Base-by-base conservation (phyloP, 2,888 invertebrate species). In the Steromphala cineraria region DNA sequence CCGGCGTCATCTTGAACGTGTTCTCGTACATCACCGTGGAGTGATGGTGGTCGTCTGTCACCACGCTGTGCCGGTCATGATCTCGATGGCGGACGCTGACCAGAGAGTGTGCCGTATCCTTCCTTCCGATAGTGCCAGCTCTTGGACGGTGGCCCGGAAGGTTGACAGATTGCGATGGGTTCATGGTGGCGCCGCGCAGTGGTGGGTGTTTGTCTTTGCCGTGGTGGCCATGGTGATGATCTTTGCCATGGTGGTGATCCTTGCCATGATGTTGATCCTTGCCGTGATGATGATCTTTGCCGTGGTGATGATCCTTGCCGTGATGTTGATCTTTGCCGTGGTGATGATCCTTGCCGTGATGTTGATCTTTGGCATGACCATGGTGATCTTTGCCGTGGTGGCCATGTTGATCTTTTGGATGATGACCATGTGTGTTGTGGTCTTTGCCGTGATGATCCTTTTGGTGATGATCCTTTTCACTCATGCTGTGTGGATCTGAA, bases 1-100 rank as follows among this genome's bases (percentile, higher is more conserved):
- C 90, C 2, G 91, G 91, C 8, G 80, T 80, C 79, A 90, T 84
- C 83, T 89, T 90, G 83, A 88, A 91, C 0, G 91, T 91, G 80
- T 91, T 91, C 74, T 91, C 91, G 67, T 86, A 89, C 75, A 86
- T 82, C 28, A 89, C 83, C 10, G 85, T 80, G 7, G 81, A 31
- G 17, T 82, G 76, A 7, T 85, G 85, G 1, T 84, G 81, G 3
- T 82, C 75, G 2, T 84, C 80, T 13, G 88, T 89, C 7, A 85
- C 87, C 1, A 84, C 84, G 80, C 90, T 90, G 19, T 86, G 81
- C 17, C 84, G 82, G 67, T 89, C 89, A 24, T 85, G 86, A 17
- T 89, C 87, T 40, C 87, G 86, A 15, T 81, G 36, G 19, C 75
- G 31, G 17, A 62, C 76, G 56, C 67, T 75, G 56, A 8, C 74